Percentiles rank a stretch among this genome's conserved stretches.
These are phyloP conservation scores for Brachyopa scutellaris DNA, from an alignment of 2,888 invertebrate genomes.

Conservation along the genomic window DNA sequence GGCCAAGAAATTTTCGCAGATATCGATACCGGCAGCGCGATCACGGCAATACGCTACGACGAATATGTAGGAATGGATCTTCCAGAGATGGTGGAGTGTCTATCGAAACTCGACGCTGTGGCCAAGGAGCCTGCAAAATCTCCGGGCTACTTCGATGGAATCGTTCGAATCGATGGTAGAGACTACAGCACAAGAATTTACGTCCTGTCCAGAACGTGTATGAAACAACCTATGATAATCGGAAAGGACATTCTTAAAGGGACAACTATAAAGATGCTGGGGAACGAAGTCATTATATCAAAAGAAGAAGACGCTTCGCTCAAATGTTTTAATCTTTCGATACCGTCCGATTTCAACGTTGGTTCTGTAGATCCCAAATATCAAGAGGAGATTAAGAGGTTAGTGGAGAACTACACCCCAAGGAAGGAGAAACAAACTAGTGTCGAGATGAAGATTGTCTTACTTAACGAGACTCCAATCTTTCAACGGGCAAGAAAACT, in stretches of 20 bases:
- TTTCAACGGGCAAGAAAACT: slow-evolving; percentile 9
- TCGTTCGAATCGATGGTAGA: not conserved
- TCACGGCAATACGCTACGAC: not conserved
- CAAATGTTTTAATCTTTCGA: not conserved
- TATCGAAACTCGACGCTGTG: not conserved
- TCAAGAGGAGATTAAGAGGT: not conserved
- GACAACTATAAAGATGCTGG: not conserved
- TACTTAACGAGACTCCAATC: not conserved
- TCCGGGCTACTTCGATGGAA: no score
- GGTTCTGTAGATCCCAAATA: not conserved
- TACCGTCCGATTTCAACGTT: not conserved
- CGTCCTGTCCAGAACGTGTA: not conserved
- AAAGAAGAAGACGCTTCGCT: not conserved
- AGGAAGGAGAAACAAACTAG: not conserved
- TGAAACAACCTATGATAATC: not conserved
- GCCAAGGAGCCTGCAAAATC: no score
- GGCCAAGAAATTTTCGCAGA: not conserved
- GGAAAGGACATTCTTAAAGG: not conserved
- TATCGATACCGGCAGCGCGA: not conserved
- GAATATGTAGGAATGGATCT: not conserved
- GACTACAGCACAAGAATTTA: not conserved
- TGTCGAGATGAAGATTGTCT: slow-evolving; percentile 7
- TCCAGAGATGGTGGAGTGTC: not conserved
- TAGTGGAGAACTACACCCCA: not conserved
- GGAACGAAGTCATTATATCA: not conserved